Evolutionary conservation across 2,113 vertebrate species (phyloP), one percentile per base, ranked within the genome.

Genomic region (Desmodus rotundus): DNA sequence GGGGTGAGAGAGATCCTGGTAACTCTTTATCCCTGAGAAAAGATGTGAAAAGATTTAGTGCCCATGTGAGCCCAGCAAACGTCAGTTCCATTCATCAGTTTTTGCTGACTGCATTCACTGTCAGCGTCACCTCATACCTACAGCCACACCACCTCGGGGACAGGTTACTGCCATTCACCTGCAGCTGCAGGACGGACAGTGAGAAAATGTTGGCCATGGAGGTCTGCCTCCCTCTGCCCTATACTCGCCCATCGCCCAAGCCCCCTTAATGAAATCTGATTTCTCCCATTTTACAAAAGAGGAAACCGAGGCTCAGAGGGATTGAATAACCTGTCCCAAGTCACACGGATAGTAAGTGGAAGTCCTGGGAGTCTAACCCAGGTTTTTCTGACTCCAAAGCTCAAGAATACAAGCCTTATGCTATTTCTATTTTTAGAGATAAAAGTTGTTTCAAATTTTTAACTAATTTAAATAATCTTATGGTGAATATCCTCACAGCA

Each of bases 11-110:
- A 88, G 31, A 77, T 87, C 47, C 87, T 70, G 72, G 65, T 22
- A 87, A 86, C 33, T 93, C 56, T 93, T 73, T 96, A 81, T 92
- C 87, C 94, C 97, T 98, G 85, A 88, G 45, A 78, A 96, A 31
- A 97, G 28, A 96, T 2, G 70, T 26, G 22, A 76, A 74, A 91
- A 92, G 38, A 82, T 45, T 82, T 33, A 72, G 74, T 50, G 70
- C 31, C 36, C 41, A 83, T 20, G 2, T 52, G 67, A 68, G 90
- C 41, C 31, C 15, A 61, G 26, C 4, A 74, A 50, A 70, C 54
- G 28, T 81, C 65, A 86, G 77, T 83, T n/a, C 14, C 13, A 9
- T 22, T 61, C 47, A 26, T 41, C 16, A 85, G 45, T 70, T 76
- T 97, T 76, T 68, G 65, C 54, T 67, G 68, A 89, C 12, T 13